Base-by-base conservation (phyloP, 2,113 vertebrate species). In the Pollimyrus isidori region DNA sequence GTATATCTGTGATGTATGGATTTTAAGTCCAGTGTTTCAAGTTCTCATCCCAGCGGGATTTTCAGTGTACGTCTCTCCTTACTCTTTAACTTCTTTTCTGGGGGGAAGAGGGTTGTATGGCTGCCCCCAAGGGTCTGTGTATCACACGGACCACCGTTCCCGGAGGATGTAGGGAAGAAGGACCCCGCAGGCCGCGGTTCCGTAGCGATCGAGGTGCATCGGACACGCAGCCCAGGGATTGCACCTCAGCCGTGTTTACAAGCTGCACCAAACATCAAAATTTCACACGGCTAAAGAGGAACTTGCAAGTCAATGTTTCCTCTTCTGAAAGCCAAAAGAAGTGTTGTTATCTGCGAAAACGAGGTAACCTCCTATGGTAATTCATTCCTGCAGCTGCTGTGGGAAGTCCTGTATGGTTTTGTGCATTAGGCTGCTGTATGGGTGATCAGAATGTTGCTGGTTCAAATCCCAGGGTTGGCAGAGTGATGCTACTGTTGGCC, bases 201-300 rank as follows among this genome's bases (percentile, higher is more conserved):
- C 13, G 84, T 2, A 10, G 48, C 13, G 7, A 19, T 90, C 83
- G 69, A 87, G 42, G 88, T 50, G 62, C 88, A 42, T 62, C 89
- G 88, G 23, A 88, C 86, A 83, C 80, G 85, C 91, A 85, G 88
- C 26, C 82, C 49, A 35, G 42, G 48, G 62, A 88, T 90, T 85
- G 89, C 73, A 88, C 87, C 50, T 88, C 56, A 50, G 42, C 13
- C n/a, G 17, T 49, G 86, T 45, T 21, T 35, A 49, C 80, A 50
- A 50, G 53, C 19, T 13, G 19, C 45, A 50, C n/a, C 88, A 3
- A 69, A 87, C 42, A 39, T 76, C 30, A 9, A 49, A n/a, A 13
- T 23, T 39, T 46, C 7, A 50, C 26, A 45, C 4, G 9, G 45
- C 17, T 76, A 13, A 73, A 45, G 62, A 69, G 65, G 39, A 26